A percentile compares a stretch with the other conserved stretches of the same genome.
Evolutionary conservation across 2,797 vertebrate species (phyloP).

Genomic region (Cheirogaleus major): DNA sequence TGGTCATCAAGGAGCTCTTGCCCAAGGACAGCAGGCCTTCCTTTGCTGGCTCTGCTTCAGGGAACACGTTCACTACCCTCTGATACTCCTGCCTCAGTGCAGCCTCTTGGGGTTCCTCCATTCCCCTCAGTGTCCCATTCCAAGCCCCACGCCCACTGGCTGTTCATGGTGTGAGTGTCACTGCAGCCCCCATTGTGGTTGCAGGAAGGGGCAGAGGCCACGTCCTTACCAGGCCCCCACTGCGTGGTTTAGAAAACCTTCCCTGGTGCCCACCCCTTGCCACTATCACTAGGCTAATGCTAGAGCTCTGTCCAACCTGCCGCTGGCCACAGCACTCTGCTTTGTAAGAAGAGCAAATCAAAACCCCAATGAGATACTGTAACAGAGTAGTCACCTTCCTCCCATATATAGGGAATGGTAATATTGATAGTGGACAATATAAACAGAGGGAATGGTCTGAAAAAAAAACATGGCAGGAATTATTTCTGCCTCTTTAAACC

Average conservation of each 20-base stretch:
- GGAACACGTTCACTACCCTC: slow-evolving; percentile 88
- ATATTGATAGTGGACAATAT: too few relatives aligned
- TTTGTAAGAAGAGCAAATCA: neutral
- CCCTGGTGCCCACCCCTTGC: neutral
- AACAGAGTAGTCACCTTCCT: too few relatives aligned
- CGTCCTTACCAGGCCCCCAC: neutral
- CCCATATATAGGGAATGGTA: too few relatives aligned
- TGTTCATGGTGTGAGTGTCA: neutral
- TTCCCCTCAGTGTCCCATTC: slow-evolving; percentile 74
- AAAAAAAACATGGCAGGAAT: too few relatives aligned
- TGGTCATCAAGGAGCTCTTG: slow-evolving; percentile 87
- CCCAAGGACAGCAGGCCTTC: slow-evolving; percentile 78
- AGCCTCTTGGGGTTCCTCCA: slow-evolving; percentile 32
- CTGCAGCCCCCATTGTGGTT: neutral
- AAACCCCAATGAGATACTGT: too few relatives aligned
- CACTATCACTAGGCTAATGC: neutral
- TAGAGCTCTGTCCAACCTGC: neutral
- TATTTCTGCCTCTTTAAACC: too few relatives aligned
- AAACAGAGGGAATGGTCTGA: too few relatives aligned
- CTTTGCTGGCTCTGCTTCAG: slow-evolving; percentile 91
- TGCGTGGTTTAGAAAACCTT: neutral
- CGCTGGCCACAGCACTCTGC: neutral
- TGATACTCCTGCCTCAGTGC: slow-evolving; percentile 75
- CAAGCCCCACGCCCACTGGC: neutral
- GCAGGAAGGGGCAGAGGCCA: neutral